Evolutionary conservation across 2,888 invertebrate species (phyloP).

Genomic region (Oxystoma pomonae): DNA sequence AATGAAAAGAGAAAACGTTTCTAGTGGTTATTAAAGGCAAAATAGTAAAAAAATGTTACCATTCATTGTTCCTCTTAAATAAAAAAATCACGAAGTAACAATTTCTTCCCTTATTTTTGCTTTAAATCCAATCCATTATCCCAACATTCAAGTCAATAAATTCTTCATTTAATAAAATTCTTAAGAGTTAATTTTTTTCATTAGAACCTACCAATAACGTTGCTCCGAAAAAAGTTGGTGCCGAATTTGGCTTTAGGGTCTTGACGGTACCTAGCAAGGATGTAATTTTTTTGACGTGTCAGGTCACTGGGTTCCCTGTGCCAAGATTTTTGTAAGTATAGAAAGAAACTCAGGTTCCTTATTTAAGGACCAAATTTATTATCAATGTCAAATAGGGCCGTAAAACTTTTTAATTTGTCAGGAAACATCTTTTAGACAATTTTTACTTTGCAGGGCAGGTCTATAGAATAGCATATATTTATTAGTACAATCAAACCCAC

Average conservation of each 20-base stretch:
- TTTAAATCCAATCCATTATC: background rate
- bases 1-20: too few species aligned
- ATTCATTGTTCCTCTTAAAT: too few species aligned
- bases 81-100: too few species aligned
- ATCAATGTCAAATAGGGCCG: too few species aligned
- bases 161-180: background rate
- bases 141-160: background rate
- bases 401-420: too few species aligned
- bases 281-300: slow-evolving; percentile 61
- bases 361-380: slow-evolving; percentile 14
- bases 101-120: too few species aligned
- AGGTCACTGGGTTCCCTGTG: slow-evolving; percentile 52
- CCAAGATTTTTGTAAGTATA: slow-evolving; percentile 51
- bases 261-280: slow-evolving; percentile 51
- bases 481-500: too few species aligned
- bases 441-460: too few species aligned
- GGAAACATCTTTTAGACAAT: too few species aligned
- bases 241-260: slow-evolving; percentile 54
- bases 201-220: slow-evolving; percentile 61
- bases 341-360: slow-evolving; percentile 1
- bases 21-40: too few species aligned
- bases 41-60: too few species aligned
- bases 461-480: too few species aligned
- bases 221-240: slow-evolving; percentile 57
- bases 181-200: background rate